A percentile compares a stretch with the other conserved stretches of the same genome.
These are phyloP conservation scores for fruit fly (Drosophila melanogaster) DNA, from an alignment of 1,140 invertebrate genomes.

Conservation along the genomic window DNA sequence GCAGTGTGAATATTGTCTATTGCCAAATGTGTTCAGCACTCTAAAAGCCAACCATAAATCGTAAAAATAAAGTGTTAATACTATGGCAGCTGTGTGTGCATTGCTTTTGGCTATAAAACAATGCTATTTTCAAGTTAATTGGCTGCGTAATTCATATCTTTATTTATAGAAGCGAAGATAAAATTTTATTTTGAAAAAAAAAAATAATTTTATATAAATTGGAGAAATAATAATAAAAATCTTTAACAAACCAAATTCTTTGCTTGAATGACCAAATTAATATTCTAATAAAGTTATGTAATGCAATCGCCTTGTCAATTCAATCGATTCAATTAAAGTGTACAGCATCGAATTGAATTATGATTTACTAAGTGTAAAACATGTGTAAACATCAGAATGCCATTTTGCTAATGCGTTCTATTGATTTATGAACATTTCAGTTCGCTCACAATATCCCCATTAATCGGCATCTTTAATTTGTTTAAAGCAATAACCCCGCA, in stretches of 20 bases:
- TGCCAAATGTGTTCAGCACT: conserved; percentile 1
- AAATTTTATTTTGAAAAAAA: not conserved
- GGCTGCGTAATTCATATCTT: not conserved
- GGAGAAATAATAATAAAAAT: too few species aligned
- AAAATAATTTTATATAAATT: too few species aligned
- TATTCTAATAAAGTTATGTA: too few species aligned
- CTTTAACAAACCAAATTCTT: too few species aligned
- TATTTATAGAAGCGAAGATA: not conserved
- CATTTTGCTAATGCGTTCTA: too few species aligned
- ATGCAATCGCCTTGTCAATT: too few species aligned
- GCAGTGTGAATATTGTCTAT: conserved; percentile 18
- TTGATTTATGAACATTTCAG: conserved; percentile 13
- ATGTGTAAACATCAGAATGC: not conserved
- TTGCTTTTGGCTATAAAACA: not conserved
- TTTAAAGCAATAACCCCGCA: not conserved
- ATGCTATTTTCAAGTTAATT: not conserved
- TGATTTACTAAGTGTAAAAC: not conserved
- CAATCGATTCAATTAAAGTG: too few species aligned
- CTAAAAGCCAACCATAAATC: conserved; percentile 4
- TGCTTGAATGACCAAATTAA: too few species aligned
- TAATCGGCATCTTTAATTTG: conserved; percentile 1
- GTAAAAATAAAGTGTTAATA: conserved; percentile 31
- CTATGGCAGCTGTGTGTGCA: not conserved
- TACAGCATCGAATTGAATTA: too few species aligned
- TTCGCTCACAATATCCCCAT: not conserved